Percentiles rank a stretch among this genome's conserved stretches.
Conservation (phyloP, 2,113 vertebrate species). For the Myocastor coypus region DNA sequence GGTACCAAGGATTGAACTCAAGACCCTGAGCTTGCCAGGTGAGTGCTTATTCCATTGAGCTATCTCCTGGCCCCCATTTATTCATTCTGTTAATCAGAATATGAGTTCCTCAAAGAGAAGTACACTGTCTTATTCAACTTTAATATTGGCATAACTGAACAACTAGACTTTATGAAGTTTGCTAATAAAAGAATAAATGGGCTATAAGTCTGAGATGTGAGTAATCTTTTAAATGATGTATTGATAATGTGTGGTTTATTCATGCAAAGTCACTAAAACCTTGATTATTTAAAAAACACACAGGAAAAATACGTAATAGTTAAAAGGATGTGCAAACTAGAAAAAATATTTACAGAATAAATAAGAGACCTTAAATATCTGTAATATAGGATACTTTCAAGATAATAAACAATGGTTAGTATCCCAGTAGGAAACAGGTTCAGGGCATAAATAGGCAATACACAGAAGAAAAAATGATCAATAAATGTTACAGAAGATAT, state of each 20-base stretch:
- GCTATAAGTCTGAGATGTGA: background rate
- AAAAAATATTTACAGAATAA: background rate
- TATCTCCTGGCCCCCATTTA: no score
- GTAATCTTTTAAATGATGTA: background rate
- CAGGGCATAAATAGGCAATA: background rate
- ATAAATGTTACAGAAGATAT: background rate
- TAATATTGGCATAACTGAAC: background rate
- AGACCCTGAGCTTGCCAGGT: no score
- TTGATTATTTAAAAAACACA: constrained; percentile 5
- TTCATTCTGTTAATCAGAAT: background rate
- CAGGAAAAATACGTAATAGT: background rate
- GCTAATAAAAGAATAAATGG: background rate
- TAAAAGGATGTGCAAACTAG: background rate
- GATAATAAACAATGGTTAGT: background rate
- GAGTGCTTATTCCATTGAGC: no score
- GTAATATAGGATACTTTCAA: background rate
- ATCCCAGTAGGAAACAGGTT: background rate
- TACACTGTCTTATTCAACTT: background rate
- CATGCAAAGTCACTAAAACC: background rate
- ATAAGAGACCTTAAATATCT: background rate
- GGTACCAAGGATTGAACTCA: no score
- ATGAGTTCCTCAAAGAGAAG: background rate
- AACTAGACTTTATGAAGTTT: background rate
- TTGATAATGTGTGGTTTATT: background rate
- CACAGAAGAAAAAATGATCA: background rate